Percentiles rank a stretch among this genome's conserved stretches.
These are phyloP conservation scores for Caenorhabditis zanzibari DNA, from an alignment of 2,888 invertebrate genomes.

Conservation along the genomic window DNA sequence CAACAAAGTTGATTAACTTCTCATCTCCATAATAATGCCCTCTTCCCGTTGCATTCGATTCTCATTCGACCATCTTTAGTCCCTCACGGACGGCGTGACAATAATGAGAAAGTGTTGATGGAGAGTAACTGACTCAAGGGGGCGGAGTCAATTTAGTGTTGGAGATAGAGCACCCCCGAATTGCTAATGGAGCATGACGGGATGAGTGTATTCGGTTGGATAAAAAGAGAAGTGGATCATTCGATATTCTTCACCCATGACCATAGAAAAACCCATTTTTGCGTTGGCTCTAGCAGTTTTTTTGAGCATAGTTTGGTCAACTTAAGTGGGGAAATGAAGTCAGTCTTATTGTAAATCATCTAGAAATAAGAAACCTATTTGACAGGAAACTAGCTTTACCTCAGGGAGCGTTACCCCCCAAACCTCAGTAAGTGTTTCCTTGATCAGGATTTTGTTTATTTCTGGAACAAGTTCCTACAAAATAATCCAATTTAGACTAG, in stretches of 20 bases:
- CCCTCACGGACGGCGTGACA: not conserved
- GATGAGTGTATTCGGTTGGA: slow-evolving; percentile 31
- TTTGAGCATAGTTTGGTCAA: not conserved
- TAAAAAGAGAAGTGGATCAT: slow-evolving; percentile 42
- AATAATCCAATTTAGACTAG: too few species aligned
- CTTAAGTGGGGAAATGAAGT: not conserved
- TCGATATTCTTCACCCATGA: slow-evolving; percentile 52
- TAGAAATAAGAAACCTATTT: too few species aligned
- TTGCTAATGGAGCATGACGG: slow-evolving; percentile 58
- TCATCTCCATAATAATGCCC: slow-evolving; percentile 61
- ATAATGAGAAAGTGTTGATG: slow-evolving; percentile 51
- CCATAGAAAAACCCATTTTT: slow-evolving; percentile 5
- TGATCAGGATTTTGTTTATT: too few species aligned
- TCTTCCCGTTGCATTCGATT: slow-evolving; percentile 32
- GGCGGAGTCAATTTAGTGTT: slow-evolving; percentile 54
- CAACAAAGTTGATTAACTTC: slow-evolving; percentile 66
- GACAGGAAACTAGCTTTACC: too few species aligned
- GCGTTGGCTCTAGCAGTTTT: slow-evolving; percentile 7
- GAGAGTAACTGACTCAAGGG: slow-evolving; percentile 6
- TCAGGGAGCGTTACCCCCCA: too few species aligned
- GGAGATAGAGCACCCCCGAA: slow-evolving; percentile 48
- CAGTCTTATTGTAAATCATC: not conserved
- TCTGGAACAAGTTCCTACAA: too few species aligned
- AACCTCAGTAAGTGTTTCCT: too few species aligned
- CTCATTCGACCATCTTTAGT: slow-evolving; percentile 8